A percentile compares a stretch with the other conserved stretches of the same genome.
Evolutionary conservation across 2,888 invertebrate genomes (phyloP).

Genomic region (Mesorhabditis spiculigera): DNA sequence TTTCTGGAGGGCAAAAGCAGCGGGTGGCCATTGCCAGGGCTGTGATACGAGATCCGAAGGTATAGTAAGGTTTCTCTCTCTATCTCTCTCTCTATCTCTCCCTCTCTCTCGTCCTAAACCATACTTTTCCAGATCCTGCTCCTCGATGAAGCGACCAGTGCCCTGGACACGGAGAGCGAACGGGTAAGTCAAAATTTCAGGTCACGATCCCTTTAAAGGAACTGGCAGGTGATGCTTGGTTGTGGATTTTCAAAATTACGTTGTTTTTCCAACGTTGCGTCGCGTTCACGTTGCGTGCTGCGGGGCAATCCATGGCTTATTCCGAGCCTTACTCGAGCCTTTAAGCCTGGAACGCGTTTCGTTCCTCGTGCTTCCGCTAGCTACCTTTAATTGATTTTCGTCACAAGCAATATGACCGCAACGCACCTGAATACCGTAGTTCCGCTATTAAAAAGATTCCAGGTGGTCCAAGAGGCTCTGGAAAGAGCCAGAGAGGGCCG

Average conservation of each 20-base stretch:
- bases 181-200: conserved; percentile 57
- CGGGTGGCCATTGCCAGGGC: conserved; percentile 59
- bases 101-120: neutral
- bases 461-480: conserved; percentile 80
- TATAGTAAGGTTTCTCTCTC: neutral
- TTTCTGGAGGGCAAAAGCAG: conserved; percentile 64
- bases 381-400: conserved; percentile 14
- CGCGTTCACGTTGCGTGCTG: too few species aligned
- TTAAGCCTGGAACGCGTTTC: too few species aligned
- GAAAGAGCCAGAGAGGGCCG: conserved; percentile 73
- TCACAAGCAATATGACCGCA: too few species aligned
- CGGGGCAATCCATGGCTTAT: too few species aligned
- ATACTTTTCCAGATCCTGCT: conserved; percentile 47
- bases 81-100: neutral
- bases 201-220: too few species aligned
- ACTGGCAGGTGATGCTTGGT: neutral
- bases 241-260: too few species aligned
- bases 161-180: conserved; percentile 51
- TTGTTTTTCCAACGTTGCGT: too few species aligned
- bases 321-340: too few species aligned
- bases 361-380: neutral
- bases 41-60: conserved; percentile 57
- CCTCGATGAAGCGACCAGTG: conserved; percentile 43
- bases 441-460: conserved; percentile 60
- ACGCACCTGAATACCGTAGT: neutral